A percentile compares a stretch with the other conserved stretches of the same genome.
These are phyloP conservation scores for Caenorhabditis becei DNA, from an alignment of 2,888 invertebrate genomes.

Conservation along the genomic window DNA sequence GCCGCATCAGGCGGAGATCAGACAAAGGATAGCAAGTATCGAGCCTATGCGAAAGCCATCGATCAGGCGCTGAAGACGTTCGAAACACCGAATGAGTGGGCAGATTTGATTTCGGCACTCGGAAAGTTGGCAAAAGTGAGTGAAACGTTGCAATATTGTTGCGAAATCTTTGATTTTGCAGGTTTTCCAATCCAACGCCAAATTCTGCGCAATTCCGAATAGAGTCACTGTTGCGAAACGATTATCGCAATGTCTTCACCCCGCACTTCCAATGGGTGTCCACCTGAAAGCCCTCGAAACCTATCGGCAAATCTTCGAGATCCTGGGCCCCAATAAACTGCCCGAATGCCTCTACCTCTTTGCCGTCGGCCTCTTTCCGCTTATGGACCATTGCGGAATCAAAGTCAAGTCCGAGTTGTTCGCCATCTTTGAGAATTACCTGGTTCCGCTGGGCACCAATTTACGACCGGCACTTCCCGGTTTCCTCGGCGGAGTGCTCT, in stretches of 20 bases:
- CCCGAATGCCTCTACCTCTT: slow-evolving; percentile 79
- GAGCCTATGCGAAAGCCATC: slow-evolving; percentile 87
- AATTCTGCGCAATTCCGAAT: slow-evolving; percentile 91
- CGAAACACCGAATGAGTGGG: slow-evolving; percentile 96
- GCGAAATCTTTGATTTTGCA: slow-evolving; percentile 82
- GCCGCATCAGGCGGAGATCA: slow-evolving; percentile 52
- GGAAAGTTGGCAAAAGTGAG: slow-evolving; percentile 92
- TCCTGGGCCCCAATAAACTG: slow-evolving; percentile 87
- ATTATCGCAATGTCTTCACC: slow-evolving; percentile 94
- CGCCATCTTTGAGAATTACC: slow-evolving; percentile 90
- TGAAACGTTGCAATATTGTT: background rate
- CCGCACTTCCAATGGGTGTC: slow-evolving; percentile 92
- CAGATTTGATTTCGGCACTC: slow-evolving; percentile 92
- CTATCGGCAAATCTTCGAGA: slow-evolving; percentile 92
- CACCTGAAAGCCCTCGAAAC: slow-evolving; percentile 93
- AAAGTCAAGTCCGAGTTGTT: slow-evolving; percentile 87
- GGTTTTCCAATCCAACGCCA: slow-evolving; percentile 89
- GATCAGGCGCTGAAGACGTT: slow-evolving; percentile 93
- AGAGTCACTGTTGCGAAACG: slow-evolving; percentile 92
- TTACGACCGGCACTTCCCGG: slow-evolving; percentile 90
- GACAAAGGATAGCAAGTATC: slow-evolving; percentile 69
- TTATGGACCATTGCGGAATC: slow-evolving; percentile 92
- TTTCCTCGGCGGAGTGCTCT: slow-evolving; percentile 90
- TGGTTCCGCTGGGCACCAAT: slow-evolving; percentile 89
- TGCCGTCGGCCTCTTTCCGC: slow-evolving; percentile 89